Percentiles rank a stretch among this genome's conserved stretches.
These are phyloP conservation scores for Halictus quadricinctus DNA, from an alignment of 2,888 invertebrate genomes.

Conservation along the genomic window DNA sequence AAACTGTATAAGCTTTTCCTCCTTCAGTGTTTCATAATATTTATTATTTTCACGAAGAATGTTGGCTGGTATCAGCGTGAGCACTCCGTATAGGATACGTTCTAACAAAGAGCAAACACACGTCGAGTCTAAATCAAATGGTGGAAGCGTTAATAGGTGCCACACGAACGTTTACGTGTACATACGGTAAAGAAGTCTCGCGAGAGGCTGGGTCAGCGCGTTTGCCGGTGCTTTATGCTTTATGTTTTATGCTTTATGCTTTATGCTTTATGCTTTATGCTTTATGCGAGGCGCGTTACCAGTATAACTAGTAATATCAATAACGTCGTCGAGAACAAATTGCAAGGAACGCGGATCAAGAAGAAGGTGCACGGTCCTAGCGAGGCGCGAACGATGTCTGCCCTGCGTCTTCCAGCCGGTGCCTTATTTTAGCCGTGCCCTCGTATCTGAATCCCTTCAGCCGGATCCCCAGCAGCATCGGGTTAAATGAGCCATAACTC, in stretches of 20 bases:
- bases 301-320: slow-evolving; percentile 10
- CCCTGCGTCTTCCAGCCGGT: slow-evolving; percentile 29
- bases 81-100: not conserved
- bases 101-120: not conserved
- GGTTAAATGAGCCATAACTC: slow-evolving; percentile 59
- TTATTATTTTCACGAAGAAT: too few relatives aligned
- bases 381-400: not conserved
- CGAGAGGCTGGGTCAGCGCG: not conserved
- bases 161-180: not conserved
- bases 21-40: too few relatives aligned
- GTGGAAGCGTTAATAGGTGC: not conserved
- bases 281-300: not conserved
- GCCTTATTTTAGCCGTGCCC: slow-evolving; percentile 44
- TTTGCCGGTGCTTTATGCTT: not conserved
- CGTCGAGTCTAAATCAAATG: not conserved
- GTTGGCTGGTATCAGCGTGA: too few relatives aligned
- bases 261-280: not conserved
- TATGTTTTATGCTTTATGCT: not conserved
- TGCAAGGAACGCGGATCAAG: not conserved
- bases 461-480: slow-evolving; percentile 23
- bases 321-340: slow-evolving; percentile 21
- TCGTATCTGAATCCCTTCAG: slow-evolving; percentile 37
- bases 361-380: not conserved
- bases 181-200: not conserved
- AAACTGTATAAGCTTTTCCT: not conserved